Evolutionary conservation across 2,797 vertebrate genomes (phyloP), one percentile per base, ranked within the genome.

Genomic region (Bryconaethiops microstoma): DNA sequence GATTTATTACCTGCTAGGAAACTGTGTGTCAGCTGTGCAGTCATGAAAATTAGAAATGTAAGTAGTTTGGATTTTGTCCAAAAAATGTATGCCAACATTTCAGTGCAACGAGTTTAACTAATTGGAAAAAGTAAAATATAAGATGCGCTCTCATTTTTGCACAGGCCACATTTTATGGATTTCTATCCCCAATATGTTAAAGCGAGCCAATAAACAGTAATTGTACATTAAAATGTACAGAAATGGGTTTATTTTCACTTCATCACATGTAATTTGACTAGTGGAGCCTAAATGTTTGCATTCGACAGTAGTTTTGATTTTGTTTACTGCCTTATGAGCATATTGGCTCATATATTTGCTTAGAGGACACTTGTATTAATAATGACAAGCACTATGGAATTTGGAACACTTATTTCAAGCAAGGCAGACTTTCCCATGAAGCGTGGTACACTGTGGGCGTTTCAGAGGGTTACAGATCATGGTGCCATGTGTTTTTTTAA

Each of bases 401-500:
- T 50, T 2, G 54, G 4, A 80, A 68, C 21, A 59, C 19, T 17
- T 5, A 80, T 74, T 80, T 74, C 25, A 74, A 39, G 60, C 78
- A 57, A 52, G 21, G 73, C 48, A 40, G 79, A 68, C 39, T 80
- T 69, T 75, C 42, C 5, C 42, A 19, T 39, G 54, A 23, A 80
- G 23, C 23, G 5, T 39, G 54, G 9, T 14, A 67, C 48, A 52
- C 23, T 68, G 72, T 25, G 63, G 19, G 35, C 14, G 12, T 80
- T 80, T 25, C 25, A 74, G 35, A 50, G 29, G 23, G 42, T 35
- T 70, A 16, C 55, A 60, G 50, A 42, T 71, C 0, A 40, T 21
- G 64, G 59, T 77, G 17, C 48, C n/a, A 19, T 63, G 39, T 50
- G 62, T 74, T 70, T 71, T 62, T n/a, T 79, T 76, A 60, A 35